Conservation (phyloP, 2,888 invertebrate genomes). For the Spisula subtruncata region DNA sequence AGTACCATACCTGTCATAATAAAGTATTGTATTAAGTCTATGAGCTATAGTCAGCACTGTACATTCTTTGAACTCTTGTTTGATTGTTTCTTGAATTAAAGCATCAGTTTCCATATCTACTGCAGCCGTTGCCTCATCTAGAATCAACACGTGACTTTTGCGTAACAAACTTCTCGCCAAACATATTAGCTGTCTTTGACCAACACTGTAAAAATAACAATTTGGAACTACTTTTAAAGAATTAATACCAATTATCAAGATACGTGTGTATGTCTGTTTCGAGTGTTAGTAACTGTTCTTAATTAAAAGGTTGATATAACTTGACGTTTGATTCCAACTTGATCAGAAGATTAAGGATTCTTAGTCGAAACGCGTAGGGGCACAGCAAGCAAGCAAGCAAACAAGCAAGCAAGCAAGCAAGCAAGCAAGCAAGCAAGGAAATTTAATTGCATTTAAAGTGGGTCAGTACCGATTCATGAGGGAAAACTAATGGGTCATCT, state of each 20-base stretch:
- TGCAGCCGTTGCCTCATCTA: constrained; percentile 81
- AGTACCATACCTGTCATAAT: constrained; percentile 72
- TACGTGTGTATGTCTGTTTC: no score
- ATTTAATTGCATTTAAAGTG: neutral
- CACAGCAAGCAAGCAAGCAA: no score
- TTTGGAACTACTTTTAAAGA: no score
- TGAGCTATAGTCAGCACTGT: constrained; percentile 84
- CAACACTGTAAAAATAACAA: constrained; percentile 77
- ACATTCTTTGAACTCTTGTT: constrained; percentile 72
- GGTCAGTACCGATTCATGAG: neutral
- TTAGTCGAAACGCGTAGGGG: no score
- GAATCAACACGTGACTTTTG: constrained; percentile 75
- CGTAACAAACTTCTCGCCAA: constrained; percentile 77
- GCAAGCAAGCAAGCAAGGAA: no score
- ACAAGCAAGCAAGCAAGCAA: no score
- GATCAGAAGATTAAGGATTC: no score
- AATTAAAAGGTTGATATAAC: no score
- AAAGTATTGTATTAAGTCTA: constrained; percentile 80
- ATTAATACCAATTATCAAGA: no score
- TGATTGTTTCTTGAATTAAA: constrained; percentile 79
- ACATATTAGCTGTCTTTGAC: constrained; percentile 80
- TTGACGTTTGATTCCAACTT: no score
- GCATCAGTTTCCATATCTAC: constrained; percentile 80
- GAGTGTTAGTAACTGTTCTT: no score
- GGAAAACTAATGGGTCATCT: neutral